Percentiles rank a stretch among this genome's conserved stretches.
phyloP scores from a whole-genome alignment of 2,888 invertebrate species.

The Dryadula phaetusa region DNA sequence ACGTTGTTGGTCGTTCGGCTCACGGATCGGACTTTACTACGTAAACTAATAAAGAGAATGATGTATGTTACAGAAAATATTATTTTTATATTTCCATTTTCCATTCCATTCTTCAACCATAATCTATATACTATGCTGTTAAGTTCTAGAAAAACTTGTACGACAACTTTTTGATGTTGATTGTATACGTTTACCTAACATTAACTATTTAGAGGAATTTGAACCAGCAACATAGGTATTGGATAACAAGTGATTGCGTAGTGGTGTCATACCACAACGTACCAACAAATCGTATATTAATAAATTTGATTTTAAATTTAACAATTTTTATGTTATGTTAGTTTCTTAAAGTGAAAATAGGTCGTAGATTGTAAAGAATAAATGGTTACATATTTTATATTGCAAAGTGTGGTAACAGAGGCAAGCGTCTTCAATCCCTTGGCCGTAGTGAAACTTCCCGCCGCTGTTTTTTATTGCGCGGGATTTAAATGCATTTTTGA shows the following conservation, averaged over 20 bases:
- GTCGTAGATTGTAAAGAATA: constrained; percentile 44
- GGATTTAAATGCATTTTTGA: constrained; percentile 86
- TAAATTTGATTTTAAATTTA: constrained; percentile 6
- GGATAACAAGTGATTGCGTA: too few relatives aligned
- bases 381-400: constrained; percentile 68
- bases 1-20: constrained; percentile 35
- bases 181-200: too few relatives aligned
- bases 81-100: neutral
- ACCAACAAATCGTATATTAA: neutral
- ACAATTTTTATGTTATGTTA: constrained; percentile 11
- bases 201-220: too few relatives aligned
- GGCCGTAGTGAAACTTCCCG: constrained; percentile 79
- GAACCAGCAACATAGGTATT: too few relatives aligned
- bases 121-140: too few relatives aligned
- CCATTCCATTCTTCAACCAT: neutral
- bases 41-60: constrained; percentile 1
- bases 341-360: constrained; percentile 33
- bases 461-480: constrained; percentile 84
- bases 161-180: too few relatives aligned
- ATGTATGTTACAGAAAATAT: neutral
- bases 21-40: constrained; percentile 15
- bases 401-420: constrained; percentile 63
- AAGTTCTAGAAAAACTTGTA: too few relatives aligned
- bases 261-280: neutral
- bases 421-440: constrained; percentile 73